Percentiles rank a stretch among this genome's conserved stretches.
Conservation (phyloP, 2,113 vertebrate species). For the Marmota flaviventris region DNA sequence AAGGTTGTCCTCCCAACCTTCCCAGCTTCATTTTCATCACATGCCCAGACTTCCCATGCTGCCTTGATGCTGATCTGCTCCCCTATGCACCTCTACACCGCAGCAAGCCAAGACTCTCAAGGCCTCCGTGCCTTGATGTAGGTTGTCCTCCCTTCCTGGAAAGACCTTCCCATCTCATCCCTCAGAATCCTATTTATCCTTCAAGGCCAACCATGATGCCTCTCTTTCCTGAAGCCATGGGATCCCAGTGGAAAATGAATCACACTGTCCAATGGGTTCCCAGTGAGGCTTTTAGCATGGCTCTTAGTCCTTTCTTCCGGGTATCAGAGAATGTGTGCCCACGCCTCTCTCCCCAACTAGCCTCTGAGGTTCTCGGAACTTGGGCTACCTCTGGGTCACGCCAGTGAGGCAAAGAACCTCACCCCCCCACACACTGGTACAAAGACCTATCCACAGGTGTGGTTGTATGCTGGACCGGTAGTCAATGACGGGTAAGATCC, state of each 20-base stretch:
- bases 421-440: too few relatives aligned
- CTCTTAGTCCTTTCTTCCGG: neutral
- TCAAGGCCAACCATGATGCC: neutral
- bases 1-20: neutral
- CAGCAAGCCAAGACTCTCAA: neutral
- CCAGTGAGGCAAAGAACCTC: neutral
- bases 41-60: fast-evolving
- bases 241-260: neutral
- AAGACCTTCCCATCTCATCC: neutral
- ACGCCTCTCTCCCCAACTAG: neutral
- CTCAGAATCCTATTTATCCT: neutral
- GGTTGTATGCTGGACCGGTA: too few relatives aligned
- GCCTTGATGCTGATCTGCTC: neutral
- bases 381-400: neutral
- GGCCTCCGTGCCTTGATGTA: neutral
- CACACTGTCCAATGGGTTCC: neutral
- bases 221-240: neutral
- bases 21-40: neutral
- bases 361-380: neutral
- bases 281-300: neutral
- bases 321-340: neutral
- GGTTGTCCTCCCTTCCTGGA: neutral
- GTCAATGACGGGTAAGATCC: too few relatives aligned
- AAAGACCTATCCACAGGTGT: too few relatives aligned
- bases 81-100: neutral